A percentile compares a stretch with the other conserved stretches of the same genome.
These are phyloP conservation scores for Camelus dromedarius DNA, from an alignment of 2,113 vertebrate species.

Conservation along the genomic window DNA sequence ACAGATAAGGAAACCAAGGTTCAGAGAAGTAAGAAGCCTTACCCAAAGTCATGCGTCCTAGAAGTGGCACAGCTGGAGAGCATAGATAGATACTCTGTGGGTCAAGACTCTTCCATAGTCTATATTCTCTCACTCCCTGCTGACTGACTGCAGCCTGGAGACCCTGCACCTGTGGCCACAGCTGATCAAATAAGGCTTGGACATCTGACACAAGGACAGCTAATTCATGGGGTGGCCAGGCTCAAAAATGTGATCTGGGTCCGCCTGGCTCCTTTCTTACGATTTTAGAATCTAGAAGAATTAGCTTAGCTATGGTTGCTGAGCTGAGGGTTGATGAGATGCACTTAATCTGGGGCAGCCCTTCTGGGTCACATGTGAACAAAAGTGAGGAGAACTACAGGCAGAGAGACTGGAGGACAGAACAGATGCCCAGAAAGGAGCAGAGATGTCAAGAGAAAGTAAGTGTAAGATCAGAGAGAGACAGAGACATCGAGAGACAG, in stretches of 20 bases:
- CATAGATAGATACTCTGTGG: no score
- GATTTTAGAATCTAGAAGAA: neutral
- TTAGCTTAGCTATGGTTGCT: neutral
- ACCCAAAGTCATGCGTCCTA: neutral
- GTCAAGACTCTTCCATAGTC: neutral
- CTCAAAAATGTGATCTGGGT: neutral
- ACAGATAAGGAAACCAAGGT: neutral
- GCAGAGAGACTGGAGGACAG: neutral
- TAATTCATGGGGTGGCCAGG: neutral
- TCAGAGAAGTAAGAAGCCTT: neutral
- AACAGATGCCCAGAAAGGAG: neutral
- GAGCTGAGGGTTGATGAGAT: neutral
- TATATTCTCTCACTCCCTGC: neutral
- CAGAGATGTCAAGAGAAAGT: neutral
- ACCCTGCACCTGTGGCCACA: neutral
- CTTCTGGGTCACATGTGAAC: neutral
- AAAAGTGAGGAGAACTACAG: neutral
- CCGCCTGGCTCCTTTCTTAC: neutral
- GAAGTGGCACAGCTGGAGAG: neutral
- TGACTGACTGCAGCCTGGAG: neutral
- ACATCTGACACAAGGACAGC: neutral
- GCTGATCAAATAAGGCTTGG: neutral
- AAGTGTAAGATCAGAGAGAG: neutral
- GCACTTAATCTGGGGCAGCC: rapidly evolving
- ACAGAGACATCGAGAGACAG: neutral